Conservation (phyloP, 2,888 invertebrate species). For the Aradus depressus region DNA sequence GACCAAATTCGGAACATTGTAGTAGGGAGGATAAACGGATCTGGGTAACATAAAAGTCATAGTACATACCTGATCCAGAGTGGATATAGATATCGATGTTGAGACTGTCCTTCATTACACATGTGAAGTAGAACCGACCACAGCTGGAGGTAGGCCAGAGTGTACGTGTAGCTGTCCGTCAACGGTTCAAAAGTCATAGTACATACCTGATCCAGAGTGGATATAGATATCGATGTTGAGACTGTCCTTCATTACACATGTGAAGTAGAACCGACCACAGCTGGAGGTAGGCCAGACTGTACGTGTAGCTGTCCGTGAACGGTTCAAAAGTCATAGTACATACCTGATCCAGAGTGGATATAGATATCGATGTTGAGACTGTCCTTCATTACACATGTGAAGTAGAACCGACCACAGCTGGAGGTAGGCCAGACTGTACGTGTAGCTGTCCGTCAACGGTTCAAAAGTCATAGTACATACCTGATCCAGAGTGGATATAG, state of each 20-base stretch:
- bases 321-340: conserved; percentile 39
- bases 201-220: conserved; percentile 51
- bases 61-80: conserved; percentile 49
- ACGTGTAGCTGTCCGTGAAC: conserved; percentile 47
- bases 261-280: conserved; percentile 56
- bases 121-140: conserved; percentile 57
- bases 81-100: conserved; percentile 60
- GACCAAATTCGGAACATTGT: too few relatives aligned
- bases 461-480: conserved; percentile 36
- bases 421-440: conserved; percentile 55
- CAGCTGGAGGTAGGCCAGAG: conserved; percentile 57
- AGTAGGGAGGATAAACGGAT: background rate
- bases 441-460: conserved; percentile 47
- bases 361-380: conserved; percentile 57
- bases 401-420: conserved; percentile 59
- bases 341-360: conserved; percentile 58
- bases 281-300: conserved; percentile 57
- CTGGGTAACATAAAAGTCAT: background rate
- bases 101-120: conserved; percentile 53
- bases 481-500: conserved; percentile 59
- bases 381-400: conserved; percentile 51
- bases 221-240: conserved; percentile 61
- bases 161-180: conserved; percentile 48
- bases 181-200: conserved; percentile 41
- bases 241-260: conserved; percentile 53